Conservation (phyloP, 2,888 invertebrate species). For the Anticlea derivata region DNA sequence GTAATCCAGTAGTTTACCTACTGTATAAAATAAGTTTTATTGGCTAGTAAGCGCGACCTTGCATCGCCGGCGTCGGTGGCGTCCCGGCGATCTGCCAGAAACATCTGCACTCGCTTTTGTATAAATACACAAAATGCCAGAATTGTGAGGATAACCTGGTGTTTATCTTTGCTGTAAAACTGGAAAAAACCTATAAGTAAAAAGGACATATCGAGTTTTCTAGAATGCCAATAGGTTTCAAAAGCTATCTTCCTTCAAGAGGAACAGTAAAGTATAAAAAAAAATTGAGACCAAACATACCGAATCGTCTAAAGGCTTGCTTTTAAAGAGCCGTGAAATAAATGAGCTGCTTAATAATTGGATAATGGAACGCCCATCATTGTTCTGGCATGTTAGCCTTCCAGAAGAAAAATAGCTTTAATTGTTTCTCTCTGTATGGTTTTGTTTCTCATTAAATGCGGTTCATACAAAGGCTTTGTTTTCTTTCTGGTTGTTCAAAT, state of each 20-base stretch:
- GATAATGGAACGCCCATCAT: slow-evolving; percentile 14
- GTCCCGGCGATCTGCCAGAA: slow-evolving; percentile 61
- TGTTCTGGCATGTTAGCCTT: slow-evolving; percentile 4
- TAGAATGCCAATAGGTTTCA: background rate
- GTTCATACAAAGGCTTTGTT: slow-evolving; percentile 32
- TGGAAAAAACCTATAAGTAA: no score
- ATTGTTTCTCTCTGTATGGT: slow-evolving; percentile 19
- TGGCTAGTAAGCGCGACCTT: slow-evolving; percentile 62
- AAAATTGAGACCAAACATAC: background rate
- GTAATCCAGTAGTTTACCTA: slow-evolving; percentile 32
- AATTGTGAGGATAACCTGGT: slow-evolving; percentile 12
- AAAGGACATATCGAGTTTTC: background rate
- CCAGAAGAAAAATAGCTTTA: slow-evolving; percentile 16
- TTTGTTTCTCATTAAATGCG: slow-evolving; percentile 19
- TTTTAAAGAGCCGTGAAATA: slow-evolving; percentile 8
- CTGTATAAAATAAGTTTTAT: slow-evolving; percentile 46
- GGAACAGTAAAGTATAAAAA: background rate
- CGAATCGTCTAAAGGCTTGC: slow-evolving; percentile 1
- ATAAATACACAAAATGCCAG: slow-evolving; percentile 3
- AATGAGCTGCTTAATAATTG: slow-evolving; percentile 14
- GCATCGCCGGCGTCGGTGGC: slow-evolving; percentile 37
- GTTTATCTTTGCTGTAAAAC: no score
- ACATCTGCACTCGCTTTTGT: slow-evolving; percentile 37
- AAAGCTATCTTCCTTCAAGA: background rate
- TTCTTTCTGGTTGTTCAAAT: slow-evolving; percentile 40